Base-by-base conservation (phyloP, 2,888 invertebrate species). In the Celastrina argiolus region DNA sequence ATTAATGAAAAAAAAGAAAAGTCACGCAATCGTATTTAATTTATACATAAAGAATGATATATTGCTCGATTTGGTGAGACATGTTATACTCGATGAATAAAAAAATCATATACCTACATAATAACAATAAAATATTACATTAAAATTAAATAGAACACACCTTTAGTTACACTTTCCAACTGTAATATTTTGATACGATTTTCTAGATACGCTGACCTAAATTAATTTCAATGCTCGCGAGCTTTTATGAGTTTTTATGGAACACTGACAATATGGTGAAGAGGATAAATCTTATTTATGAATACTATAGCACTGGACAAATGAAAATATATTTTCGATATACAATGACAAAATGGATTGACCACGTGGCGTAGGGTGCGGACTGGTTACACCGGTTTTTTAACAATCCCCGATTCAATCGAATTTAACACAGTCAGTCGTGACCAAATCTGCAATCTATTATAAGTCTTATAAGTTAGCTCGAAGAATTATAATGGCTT, bases 341-440 rank as follows among this genome's bases (percentile, higher is more conserved):
- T 79, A 80, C 77, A 83, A 82, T 84, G 83, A 87, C 87, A 87
- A 85, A 39, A 82, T 79, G 78, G 69, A 63, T 74, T 88, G 88
- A 89, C 90, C 91, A 90, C 91, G 90, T 90, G 90, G 83, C 86
- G 70, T 75, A 71, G 82, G 82, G 82, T 80, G 81, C 74, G 73
- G 86, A 88, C 90, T 80, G 83, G 89, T 87, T 74, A 71, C 36
- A 82, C 87, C 90, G 85, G 82, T 89, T 88, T 87, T 79, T 73
- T 79, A 84, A 85, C 84, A 85, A 85, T 87, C 83, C 76, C 78
- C 81, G 80, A 87, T 88, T 88, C 85, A 87, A 85, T 87, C 84
- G 83, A 84, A 87, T 84, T 82, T 80, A 75, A 76, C 78, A 82
- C 42, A 59, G 56, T 65, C 65, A 42, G 42, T 31, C 58, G 65